A percentile compares a stretch with the other conserved stretches of the same genome.
Evolutionary conservation across 2,113 vertebrate genomes (phyloP).

Genomic region (Podocnemis expansa): DNA sequence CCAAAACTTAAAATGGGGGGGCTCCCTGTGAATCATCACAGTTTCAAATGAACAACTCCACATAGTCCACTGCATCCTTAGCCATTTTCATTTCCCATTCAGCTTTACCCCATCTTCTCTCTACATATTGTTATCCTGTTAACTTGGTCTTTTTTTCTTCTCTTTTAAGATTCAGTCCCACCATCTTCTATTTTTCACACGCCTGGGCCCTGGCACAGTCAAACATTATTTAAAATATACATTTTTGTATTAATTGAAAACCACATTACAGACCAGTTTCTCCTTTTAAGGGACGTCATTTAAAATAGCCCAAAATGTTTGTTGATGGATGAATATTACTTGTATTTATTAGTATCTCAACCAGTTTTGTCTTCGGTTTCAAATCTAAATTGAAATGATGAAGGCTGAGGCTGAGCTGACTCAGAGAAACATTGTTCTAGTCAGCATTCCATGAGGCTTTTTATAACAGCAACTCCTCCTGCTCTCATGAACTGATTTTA

Average conservation of each 20-base stretch:
- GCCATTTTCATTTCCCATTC: not conserved
- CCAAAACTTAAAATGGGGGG: not conserved
- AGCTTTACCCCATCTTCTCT: not conserved
- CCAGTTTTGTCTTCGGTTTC: not conserved
- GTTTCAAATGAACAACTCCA: not conserved
- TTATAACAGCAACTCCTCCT: not conserved
- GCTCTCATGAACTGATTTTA: not conserved
- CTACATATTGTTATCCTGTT: not conserved
- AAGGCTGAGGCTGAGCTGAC: not conserved
- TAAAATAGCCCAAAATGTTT: not conserved
- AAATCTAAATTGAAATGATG: not conserved
- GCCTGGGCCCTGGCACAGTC: not conserved
- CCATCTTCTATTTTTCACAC: not conserved
- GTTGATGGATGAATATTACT: not conserved
- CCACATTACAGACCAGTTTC: not conserved
- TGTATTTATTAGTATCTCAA: not conserved
- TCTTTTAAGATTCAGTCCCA: not conserved
- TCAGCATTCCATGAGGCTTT: not conserved
- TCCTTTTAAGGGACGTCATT: not conserved
- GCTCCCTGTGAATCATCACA: not conserved
- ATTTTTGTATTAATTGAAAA: constrained; percentile 7
- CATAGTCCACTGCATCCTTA: not conserved
- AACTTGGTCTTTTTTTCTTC: not conserved
- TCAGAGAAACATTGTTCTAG: not conserved
- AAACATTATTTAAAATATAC: not conserved